Evolutionary conservation across 2,888 invertebrate genomes (phyloP).

Genomic region (Hyposoter dolosus): DNA sequence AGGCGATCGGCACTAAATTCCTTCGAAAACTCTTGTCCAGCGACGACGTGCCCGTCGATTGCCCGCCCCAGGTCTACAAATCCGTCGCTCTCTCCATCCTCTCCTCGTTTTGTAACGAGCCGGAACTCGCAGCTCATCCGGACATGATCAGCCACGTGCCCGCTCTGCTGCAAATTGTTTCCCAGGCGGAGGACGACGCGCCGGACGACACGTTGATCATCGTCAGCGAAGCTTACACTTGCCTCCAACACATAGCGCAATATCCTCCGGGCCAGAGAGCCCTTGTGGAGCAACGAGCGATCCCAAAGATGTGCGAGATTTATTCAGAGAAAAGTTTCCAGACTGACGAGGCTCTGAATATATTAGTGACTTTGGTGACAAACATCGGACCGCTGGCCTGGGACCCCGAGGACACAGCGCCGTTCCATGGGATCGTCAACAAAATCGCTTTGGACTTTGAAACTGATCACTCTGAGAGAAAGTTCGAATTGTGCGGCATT

Average conservation of each 20-base stretch:
- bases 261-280: conserved; percentile 92
- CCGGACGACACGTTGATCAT: conserved; percentile 95
- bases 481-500: conserved; percentile 95
- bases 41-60: conserved; percentile 93
- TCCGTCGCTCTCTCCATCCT: conserved; percentile 95
- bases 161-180: conserved; percentile 93
- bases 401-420: conserved; percentile 90
- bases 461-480: conserved; percentile 94
- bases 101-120: conserved; percentile 93
- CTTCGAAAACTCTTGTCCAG: conserved; percentile 92
- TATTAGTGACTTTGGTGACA: conserved; percentile 91
- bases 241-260: conserved; percentile 92
- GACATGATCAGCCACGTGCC: conserved; percentile 94
- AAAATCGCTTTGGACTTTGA: conserved; percentile 95
- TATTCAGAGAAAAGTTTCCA: conserved; percentile 95
- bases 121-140: conserved; percentile 92
- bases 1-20: conserved; percentile 95
- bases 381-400: conserved; percentile 91
- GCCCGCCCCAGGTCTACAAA: conserved; percentile 95
- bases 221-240: conserved; percentile 94
- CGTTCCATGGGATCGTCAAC: conserved; percentile 93
- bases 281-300: conserved; percentile 91
- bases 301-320: conserved; percentile 93
- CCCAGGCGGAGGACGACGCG: conserved; percentile 93
- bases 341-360: conserved; percentile 94